These are phyloP conservation scores for Diorhabda carinulata DNA, from an alignment of 1,140 invertebrate species.

Conservation along the genomic window DNA sequence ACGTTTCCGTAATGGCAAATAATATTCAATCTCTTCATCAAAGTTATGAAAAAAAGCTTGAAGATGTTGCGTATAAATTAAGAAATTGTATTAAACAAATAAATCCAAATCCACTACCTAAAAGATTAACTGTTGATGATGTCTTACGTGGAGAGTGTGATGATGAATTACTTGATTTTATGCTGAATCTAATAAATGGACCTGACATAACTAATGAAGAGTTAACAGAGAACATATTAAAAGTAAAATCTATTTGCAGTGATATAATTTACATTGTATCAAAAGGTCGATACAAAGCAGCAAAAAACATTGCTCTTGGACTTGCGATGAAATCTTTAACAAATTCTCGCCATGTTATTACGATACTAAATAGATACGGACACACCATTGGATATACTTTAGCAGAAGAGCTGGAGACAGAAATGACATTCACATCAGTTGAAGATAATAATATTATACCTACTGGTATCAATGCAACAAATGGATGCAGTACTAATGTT, in stretches of 20 bases:
- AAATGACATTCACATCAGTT: conserved; percentile 30
- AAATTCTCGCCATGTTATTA: conserved; percentile 36
- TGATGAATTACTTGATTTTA: conserved; percentile 38
- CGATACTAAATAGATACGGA: conserved; percentile 42
- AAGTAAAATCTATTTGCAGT: conserved; percentile 6
- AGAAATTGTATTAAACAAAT: conserved; percentile 39
- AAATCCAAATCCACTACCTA: conserved; percentile 27
- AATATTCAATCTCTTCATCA: conserved; percentile 32
- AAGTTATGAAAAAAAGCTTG: conserved; percentile 32
- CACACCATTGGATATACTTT: conserved; percentile 39
- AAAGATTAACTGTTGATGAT: conserved; percentile 39
- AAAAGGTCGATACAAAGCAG: conserved; percentile 34
- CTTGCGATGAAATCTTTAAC: conserved; percentile 41
- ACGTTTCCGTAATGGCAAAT: conserved; percentile 24
- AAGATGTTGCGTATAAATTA: conserved; percentile 40
- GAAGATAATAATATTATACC: conserved; percentile 28
- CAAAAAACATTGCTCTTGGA: conserved; percentile 39
- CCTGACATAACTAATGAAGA: conserved; percentile 22
- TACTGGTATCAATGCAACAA: conserved; percentile 28
- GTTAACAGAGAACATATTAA: neutral
- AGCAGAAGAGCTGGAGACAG: conserved; percentile 41
- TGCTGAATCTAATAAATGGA: conserved; percentile 35
- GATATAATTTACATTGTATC: conserved; percentile 32
- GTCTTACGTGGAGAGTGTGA: conserved; percentile 42
- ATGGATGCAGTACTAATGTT: conserved; percentile 37